These are phyloP conservation scores for Neoitamus cyanurus DNA, from an alignment of 2,888 invertebrate species.

Conservation along the genomic window DNA sequence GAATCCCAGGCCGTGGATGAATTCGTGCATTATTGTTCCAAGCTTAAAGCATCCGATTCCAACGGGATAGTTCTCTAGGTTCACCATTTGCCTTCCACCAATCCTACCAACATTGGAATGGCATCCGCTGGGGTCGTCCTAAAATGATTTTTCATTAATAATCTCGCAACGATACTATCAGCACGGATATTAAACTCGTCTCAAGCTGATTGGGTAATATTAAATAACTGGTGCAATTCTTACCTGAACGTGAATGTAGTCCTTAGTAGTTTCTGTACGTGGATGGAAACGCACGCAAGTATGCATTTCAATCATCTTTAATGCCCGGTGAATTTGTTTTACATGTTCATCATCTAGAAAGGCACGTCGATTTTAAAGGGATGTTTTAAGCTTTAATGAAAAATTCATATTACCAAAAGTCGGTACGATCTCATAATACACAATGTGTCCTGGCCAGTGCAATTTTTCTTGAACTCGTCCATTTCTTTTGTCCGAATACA, in stretches of 20 bases:
- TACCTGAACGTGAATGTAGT: slow-evolving; percentile 58
- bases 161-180: neutral
- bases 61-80: neutral
- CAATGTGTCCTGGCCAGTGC: slow-evolving; percentile 75
- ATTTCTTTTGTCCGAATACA: slow-evolving; percentile 66
- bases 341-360: slow-evolving; percentile 66
- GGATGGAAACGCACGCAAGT: slow-evolving; percentile 79
- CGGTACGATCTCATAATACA: slow-evolving; percentile 75
- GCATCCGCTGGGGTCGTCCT: slow-evolving; percentile 70
- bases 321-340: slow-evolving; percentile 74
- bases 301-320: slow-evolving; percentile 76
- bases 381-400: neutral
- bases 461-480: slow-evolving; percentile 70
- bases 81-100: slow-evolving; percentile 61
- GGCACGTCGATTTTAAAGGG: slow-evolving; percentile 13
- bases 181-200: no score
- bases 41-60: slow-evolving; percentile 67
- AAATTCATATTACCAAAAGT: slow-evolving; percentile 62
- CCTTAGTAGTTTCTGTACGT: slow-evolving; percentile 64
- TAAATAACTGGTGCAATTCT: neutral
- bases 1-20: slow-evolving; percentile 84
- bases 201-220: no score
- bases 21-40: slow-evolving; percentile 80
- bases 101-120: slow-evolving; percentile 80
- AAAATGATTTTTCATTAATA: neutral